These are phyloP conservation scores for Lapara coniferarum DNA, from an alignment of 2,888 invertebrate species.

Conservation along the genomic window DNA sequence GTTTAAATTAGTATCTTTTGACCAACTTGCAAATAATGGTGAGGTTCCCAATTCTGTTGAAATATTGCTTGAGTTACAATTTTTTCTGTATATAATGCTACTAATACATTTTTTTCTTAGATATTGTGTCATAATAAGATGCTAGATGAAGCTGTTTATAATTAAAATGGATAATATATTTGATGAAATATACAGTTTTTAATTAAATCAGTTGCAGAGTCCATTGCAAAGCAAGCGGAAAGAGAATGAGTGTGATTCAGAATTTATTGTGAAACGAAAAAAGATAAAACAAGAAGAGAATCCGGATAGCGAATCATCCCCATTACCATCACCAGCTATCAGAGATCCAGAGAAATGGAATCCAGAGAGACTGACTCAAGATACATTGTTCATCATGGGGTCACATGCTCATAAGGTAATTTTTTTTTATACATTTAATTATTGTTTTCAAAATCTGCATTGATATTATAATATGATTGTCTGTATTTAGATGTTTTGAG, in stretches of 20 bases:
- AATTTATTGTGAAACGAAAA: slow-evolving; percentile 67
- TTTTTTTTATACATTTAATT: background rate
- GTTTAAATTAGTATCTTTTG: too few species aligned
- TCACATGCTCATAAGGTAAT: slow-evolving; percentile 87
- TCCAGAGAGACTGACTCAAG: slow-evolving; percentile 86
- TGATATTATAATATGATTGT: too few species aligned
- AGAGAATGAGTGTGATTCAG: slow-evolving; percentile 85
- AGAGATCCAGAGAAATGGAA: slow-evolving; percentile 89
- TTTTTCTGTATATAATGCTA: too few species aligned
- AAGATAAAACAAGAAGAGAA: slow-evolving; percentile 72
- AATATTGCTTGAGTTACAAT: too few species aligned
- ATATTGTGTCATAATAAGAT: too few species aligned
- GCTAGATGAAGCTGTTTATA: too few species aligned
- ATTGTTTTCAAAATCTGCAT: background rate
- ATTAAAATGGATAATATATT: too few species aligned
- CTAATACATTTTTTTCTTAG: too few species aligned
- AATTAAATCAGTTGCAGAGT: slow-evolving; percentile 67
- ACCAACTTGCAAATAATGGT: too few species aligned
- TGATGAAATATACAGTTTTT: background rate
- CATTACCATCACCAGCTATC: slow-evolving; percentile 73
- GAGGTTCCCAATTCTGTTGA: too few species aligned
- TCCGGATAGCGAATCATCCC: slow-evolving; percentile 64
- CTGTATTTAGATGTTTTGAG: too few species aligned
- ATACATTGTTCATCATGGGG: slow-evolving; percentile 92
- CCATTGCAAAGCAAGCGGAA: slow-evolving; percentile 84